phyloP scores from a whole-genome alignment of 2,797 vertebrate genomes.

The Liparis tanakae region DNA sequence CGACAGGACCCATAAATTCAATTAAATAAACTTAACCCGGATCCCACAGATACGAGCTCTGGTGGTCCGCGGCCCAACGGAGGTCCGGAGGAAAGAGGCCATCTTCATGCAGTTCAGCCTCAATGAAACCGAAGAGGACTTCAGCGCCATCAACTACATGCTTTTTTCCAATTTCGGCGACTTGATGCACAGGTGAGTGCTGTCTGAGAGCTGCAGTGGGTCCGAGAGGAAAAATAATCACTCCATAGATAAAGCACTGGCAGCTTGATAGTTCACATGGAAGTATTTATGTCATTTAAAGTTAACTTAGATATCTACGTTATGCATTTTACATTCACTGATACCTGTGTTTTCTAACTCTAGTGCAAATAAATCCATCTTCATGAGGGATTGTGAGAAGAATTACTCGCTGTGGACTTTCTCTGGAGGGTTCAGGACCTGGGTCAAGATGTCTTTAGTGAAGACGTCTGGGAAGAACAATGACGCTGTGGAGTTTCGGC shows the following conservation, averaged over 20 bases:
- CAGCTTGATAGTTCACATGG: neutral
- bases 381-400: constrained; percentile 94
- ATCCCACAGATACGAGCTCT: constrained; percentile 86
- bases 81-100: constrained; percentile 91
- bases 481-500: constrained; percentile 92
- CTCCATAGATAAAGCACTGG: neutral
- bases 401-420: constrained; percentile 98
- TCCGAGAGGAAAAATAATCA: neutral
- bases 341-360: constrained; percentile 13
- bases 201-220: neutral
- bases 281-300: neutral
- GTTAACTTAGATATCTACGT: neutral
- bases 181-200: constrained; percentile 85
- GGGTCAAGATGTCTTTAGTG: constrained; percentile 98
- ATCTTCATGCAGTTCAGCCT: constrained; percentile 96
- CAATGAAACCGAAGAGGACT: constrained; percentile 92
- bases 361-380: constrained; percentile 86
- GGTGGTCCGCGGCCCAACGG: constrained; percentile 91
- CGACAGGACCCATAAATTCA: neutral
- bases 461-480: constrained; percentile 88
- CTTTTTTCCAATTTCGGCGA: constrained; percentile 92
- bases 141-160: constrained; percentile 96
- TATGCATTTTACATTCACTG: neutral
- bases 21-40: constrained; percentile 11
- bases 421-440: constrained; percentile 97